Base-by-base conservation (phyloP, 2,888 invertebrate species). In the Morinoia aosen region DNA sequence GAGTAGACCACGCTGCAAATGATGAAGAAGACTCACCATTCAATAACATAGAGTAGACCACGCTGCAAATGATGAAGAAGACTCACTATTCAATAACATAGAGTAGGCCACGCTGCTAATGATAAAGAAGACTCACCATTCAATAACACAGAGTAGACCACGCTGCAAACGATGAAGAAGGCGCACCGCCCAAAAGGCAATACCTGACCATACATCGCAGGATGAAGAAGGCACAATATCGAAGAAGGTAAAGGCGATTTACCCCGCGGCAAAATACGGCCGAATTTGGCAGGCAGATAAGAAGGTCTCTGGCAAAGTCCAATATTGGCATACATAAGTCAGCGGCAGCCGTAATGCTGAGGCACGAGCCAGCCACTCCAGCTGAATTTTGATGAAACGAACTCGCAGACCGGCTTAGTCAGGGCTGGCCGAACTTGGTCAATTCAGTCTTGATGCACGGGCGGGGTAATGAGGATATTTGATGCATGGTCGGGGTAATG, bases 241-340 rank as follows among this genome's bases (percentile, higher is more conserved):
- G 16, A 76, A 33, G 25, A 33, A 33, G 76, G 76, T 33, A 76
- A 76, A 33, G 76, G 76, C 19, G 33, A 76, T 76, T 76, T 76
- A 33, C 25, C 33, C 76, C 33, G 33, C 76, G 76, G 76, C 76
- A 33, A 76, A 76, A 76, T 76, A 76, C 8, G 76, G 76, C 76
- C 25, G 25, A 76, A 76, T 76, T 76, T 76, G 76, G 76, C 76
- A 76, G 76, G 76, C 76, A 76, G 76, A 76, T 76, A 76, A 76
- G 76, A 76, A 76, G 76, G 76, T 76, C 76, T 33, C 76, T 76
- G 76, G 25, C 76, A 76, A 76, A 76, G 33, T 76, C 76, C 76
- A 76, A 76, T 76, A 76, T 76, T 76, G 76, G 76, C 76, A 76
- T 76, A 76, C 76, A 76, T 76, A 76, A 76, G 76, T 76, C 76